Evolutionary conservation across 1,140 invertebrate species (phyloP), one percentile per base, ranked within the genome.

Genomic region (Stenopsyche tienmushanensis): DNA sequence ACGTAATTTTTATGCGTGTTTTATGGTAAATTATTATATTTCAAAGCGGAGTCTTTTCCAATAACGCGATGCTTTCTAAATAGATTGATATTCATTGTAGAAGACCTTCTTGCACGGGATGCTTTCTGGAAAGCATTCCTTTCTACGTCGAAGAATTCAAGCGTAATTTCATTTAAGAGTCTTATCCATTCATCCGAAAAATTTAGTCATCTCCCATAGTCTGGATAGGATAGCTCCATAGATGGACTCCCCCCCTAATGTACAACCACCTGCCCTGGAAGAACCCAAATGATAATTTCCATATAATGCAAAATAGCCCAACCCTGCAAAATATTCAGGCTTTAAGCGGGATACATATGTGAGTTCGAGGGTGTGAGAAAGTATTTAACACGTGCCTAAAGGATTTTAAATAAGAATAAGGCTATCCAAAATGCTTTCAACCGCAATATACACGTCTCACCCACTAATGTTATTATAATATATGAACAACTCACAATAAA

Each of bases 361-460:
- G n/a, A n/a, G n/a, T n/a, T n/a, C n/a, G n/a, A n/a, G n/a, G n/a
- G n/a, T n/a, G n/a, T n/a, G n/a, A n/a, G n/a, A 5, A 17, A 10
- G 25, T 29, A 54, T 54, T 54, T 54, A 54, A 54, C 52, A 54
- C 24, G 52, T 54, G 52, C 52, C 52, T 15, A 15, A n/a, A 29
- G 52, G 52, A 54, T 54, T 54, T 54, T 54, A 54, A 54, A 54
- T 54, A 54, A 54, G 52, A 54, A 54, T 54, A 54, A 54, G 52
- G 49, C 25, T 15, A 54, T 54, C 24, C 41, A 17, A n/a, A n/a
- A n/a, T n/a, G n/a, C n/a, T n/a, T n/a, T n/a, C n/a, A n/a, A n/a
- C n/a, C n/a, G n/a, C n/a, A n/a, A n/a, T n/a, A n/a, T n/a, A n/a
- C n/a, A n/a, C n/a, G n/a, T n/a, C n/a, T n/a, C n/a, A n/a, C n/a